A percentile compares a stretch with the other conserved stretches of the same genome.
Conservation (phyloP, 2,797 vertebrate genomes). For the Danionella dracula region DNA sequence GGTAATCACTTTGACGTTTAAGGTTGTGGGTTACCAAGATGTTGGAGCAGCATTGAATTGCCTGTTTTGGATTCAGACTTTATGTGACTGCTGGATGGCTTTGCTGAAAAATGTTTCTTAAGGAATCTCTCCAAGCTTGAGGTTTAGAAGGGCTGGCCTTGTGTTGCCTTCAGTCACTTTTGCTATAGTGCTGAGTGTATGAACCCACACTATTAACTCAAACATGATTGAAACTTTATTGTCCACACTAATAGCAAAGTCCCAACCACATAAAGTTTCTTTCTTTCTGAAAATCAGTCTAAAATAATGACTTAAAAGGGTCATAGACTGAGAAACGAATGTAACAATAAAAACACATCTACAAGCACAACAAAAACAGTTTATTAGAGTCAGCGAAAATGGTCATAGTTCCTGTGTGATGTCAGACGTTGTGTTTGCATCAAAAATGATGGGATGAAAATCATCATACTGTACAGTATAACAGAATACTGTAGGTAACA, state of each 20-base stretch:
- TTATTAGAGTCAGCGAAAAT: too few species aligned
- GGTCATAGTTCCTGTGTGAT: too few species aligned
- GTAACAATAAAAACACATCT: too few species aligned
- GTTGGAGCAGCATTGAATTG: constrained; percentile 25
- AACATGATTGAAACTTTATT: not conserved
- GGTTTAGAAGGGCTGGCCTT: constrained; percentile 19
- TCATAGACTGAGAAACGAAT: too few species aligned
- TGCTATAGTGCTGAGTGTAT: constrained; percentile 13
- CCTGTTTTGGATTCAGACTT: constrained; percentile 34
- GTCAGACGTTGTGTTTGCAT: too few species aligned
- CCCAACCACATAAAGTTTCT: not conserved
- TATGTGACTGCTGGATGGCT: constrained; percentile 43
- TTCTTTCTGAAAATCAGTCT: too few species aligned
- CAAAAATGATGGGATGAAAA: too few species aligned
- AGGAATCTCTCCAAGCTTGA: constrained; percentile 27
- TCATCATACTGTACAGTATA: too few species aligned
- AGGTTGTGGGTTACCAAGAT: constrained; percentile 39
- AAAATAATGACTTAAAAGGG: too few species aligned
- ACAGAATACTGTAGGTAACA: too few species aligned
- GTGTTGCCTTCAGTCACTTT: constrained; percentile 22
- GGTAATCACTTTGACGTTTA: constrained; percentile 47
- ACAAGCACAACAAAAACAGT: too few species aligned
- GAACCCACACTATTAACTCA: not conserved
- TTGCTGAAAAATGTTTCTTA: constrained; percentile 39
- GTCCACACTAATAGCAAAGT: not conserved